Evolutionary conservation across 1,140 invertebrate genomes (phyloP).

Genomic region (Arion vulgaris): DNA sequence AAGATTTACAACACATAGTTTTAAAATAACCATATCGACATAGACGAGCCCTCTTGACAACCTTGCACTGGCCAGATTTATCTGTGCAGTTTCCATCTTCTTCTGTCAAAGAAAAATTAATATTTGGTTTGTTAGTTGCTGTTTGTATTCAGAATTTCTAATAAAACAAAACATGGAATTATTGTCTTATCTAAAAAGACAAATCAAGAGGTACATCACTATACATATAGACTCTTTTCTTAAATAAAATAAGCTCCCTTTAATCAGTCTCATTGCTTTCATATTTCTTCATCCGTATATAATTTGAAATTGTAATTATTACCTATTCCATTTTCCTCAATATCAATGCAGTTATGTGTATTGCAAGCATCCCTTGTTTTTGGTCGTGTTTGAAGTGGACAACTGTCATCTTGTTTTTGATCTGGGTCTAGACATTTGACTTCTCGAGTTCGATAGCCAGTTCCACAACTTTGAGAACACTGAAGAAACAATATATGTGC

Average conservation of each 20-base stretch:
- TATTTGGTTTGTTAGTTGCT: neutral
- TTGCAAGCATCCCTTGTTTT: conserved; percentile 52
- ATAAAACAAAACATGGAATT: too few species aligned
- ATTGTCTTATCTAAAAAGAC: too few species aligned
- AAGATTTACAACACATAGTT: conserved; percentile 48
- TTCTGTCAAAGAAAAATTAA: conserved; percentile 7
- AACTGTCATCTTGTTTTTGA: conserved; percentile 44
- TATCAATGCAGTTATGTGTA: conserved; percentile 44
- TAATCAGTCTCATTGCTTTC: neutral
- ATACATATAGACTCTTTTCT: too few species aligned
- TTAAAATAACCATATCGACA: conserved; percentile 47
- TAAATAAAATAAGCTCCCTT: too few species aligned
- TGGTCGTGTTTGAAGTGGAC: conserved; percentile 44
- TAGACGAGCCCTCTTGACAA: conserved; percentile 46
- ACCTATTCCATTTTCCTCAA: neutral
- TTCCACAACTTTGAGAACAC: conserved; percentile 79
- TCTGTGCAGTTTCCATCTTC: conserved; percentile 33
- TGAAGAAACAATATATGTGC: conserved; percentile 56
- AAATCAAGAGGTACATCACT: too few species aligned
- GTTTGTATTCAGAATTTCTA: too few species aligned
- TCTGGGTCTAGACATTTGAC: conserved; percentile 76
- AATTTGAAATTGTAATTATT: neutral
- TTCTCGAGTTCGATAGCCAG: conserved; percentile 76
- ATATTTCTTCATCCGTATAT: neutral
- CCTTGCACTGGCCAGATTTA: conserved; percentile 36